A percentile compares a stretch with the other conserved stretches of the same genome.
Evolutionary conservation across 1,140 invertebrate species (phyloP).

Genomic region (Bombus picipes): DNA sequence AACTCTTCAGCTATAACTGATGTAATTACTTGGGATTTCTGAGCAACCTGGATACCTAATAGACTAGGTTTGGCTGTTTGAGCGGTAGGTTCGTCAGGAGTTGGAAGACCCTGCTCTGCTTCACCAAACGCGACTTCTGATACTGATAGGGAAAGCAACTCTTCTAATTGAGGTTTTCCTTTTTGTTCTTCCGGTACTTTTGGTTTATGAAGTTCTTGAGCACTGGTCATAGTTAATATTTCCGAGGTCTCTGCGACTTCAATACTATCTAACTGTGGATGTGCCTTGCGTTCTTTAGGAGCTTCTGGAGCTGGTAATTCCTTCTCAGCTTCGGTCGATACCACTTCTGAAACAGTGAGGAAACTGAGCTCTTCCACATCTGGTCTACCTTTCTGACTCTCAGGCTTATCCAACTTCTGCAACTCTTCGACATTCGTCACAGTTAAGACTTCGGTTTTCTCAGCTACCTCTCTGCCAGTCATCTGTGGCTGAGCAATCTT

Average conservation of each 20-base stretch:
- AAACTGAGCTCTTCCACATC: constrained; percentile 71
- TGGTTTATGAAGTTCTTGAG: constrained; percentile 61
- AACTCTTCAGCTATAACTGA: constrained; percentile 69
- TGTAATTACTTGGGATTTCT: constrained; percentile 72
- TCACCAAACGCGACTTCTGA: constrained; percentile 73
- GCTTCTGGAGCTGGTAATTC: constrained; percentile 55
- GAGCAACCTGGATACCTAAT: constrained; percentile 66
- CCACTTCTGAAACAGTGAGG: constrained; percentile 70
- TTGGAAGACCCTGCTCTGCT: constrained; percentile 64
- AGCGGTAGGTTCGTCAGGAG: constrained; percentile 62
- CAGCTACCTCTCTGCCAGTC: constrained; percentile 67
- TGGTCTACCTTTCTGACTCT: constrained; percentile 56
- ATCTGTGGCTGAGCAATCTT: constrained; percentile 68
- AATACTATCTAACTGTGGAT: constrained; percentile 64
- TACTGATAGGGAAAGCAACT: constrained; percentile 69
- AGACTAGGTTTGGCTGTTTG: constrained; percentile 72
- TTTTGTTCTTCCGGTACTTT: constrained; percentile 65
- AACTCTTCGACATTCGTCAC: constrained; percentile 67
- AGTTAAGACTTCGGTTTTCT: constrained; percentile 69
- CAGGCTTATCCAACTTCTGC: constrained; percentile 53
- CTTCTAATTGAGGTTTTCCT: constrained; percentile 68
- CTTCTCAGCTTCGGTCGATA: constrained; percentile 70
- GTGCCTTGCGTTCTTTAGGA: constrained; percentile 64
- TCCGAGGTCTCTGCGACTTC: constrained; percentile 73
- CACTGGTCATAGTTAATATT: constrained; percentile 63